Evolutionary conservation across 2,888 invertebrate species (phyloP).

Genomic region (Drosophila algonquin): DNA sequence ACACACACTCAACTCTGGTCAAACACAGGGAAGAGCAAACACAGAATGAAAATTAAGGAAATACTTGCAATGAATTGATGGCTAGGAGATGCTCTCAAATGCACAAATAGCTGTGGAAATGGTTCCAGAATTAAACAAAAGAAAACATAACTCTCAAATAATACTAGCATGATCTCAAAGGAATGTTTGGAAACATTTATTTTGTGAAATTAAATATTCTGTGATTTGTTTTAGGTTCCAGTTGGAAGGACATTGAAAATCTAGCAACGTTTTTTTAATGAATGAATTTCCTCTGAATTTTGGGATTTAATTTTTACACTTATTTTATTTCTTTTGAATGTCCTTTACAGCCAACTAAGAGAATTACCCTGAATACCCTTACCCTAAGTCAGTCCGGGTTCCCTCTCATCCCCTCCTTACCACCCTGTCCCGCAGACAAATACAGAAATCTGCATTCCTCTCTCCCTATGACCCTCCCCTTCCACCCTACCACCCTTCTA

Average conservation of each 20-base stretch:
- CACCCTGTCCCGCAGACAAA: conserved; percentile 8
- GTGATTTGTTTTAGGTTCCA: no score
- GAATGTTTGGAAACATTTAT: no score
- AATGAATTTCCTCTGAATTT: not conserved
- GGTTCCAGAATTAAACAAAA: no score
- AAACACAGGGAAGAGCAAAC: conserved; percentile 12
- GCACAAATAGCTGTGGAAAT: not conserved
- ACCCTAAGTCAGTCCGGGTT: conserved; percentile 2
- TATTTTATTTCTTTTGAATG: no score
- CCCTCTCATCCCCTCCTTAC: not conserved
- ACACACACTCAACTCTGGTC: conserved; percentile 11
- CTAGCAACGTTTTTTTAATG: no score
- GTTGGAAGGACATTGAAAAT: no score
- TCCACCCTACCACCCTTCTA: not conserved
- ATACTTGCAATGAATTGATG: not conserved
- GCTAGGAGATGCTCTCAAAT: conserved; percentile 6
- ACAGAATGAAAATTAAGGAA: conserved; percentile 33
- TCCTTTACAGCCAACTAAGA: not conserved
- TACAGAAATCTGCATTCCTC: conserved; percentile 25
- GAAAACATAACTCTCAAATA: no score
- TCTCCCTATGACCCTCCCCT: conserved; percentile 17
- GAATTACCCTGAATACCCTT: conserved; percentile 5
- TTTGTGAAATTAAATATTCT: no score
- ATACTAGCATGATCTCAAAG: no score
- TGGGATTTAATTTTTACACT: not conserved